Evolutionary conservation across 2,888 invertebrate species (phyloP).

Genomic region (Rhimphoctona megacephalus): DNA sequence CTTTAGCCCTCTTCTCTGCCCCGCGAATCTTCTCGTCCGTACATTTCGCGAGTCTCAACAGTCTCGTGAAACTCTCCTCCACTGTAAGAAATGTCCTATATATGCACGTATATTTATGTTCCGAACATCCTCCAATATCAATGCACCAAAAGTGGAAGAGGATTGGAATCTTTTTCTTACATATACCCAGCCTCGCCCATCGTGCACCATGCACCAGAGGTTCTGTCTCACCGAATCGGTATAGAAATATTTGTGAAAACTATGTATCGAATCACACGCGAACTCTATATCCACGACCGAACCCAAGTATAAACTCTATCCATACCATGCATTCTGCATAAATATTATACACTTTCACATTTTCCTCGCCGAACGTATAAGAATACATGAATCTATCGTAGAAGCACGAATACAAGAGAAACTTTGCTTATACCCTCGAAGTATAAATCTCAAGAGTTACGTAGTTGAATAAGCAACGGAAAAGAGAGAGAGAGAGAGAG

Average conservation of each 20-base stretch:
- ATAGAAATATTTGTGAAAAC: constrained; percentile 56
- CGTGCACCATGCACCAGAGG: not conserved
- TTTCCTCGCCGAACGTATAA: not conserved
- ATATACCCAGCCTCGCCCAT: not conserved
- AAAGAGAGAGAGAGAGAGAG: not conserved
- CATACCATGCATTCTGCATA: not conserved
- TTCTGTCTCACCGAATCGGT: constrained; percentile 28
- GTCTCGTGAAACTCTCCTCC: constrained; percentile 49
- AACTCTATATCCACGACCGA: constrained; percentile 14
- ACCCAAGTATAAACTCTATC: constrained; percentile 52
- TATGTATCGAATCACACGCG: constrained; percentile 52
- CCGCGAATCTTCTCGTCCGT: constrained; percentile 28
- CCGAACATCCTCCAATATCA: constrained; percentile 60
- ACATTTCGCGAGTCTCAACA: constrained; percentile 33
- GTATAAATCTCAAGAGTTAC: constrained; percentile 54
- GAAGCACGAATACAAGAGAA: constrained; percentile 39
- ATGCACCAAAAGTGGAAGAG: constrained; percentile 50
- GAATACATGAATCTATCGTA: constrained; percentile 14
- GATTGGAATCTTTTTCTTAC: constrained; percentile 33
- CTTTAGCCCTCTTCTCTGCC: constrained; percentile 15
- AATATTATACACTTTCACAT: constrained; percentile 11
- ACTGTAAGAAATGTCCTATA: constrained; percentile 7
- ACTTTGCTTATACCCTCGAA: constrained; percentile 56
- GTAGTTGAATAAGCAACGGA: constrained; percentile 1
- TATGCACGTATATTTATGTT: constrained; percentile 25